Conservation (phyloP, 2,888 invertebrate genomes). For the Rhodophaea formosa region DNA sequence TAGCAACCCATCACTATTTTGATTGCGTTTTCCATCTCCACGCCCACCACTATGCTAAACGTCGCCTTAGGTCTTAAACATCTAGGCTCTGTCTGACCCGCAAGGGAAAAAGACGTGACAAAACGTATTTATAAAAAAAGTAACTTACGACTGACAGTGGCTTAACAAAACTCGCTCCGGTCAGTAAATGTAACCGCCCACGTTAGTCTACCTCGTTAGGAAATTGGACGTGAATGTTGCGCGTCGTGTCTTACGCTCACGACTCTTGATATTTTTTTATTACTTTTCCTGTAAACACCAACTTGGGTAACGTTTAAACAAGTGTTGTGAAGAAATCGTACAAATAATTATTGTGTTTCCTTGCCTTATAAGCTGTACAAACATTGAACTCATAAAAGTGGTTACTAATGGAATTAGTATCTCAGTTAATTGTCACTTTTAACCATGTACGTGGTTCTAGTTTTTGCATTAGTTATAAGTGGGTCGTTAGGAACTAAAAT, state of each 20-base stretch:
- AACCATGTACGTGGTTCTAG: neutral
- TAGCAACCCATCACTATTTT: too few species aligned
- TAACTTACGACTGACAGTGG: too few species aligned
- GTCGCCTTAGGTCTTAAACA: too few species aligned
- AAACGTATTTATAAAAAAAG: too few species aligned
- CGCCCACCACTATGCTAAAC: too few species aligned
- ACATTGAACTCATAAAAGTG: neutral
- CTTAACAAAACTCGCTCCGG: too few species aligned
- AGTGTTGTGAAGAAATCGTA: neutral
- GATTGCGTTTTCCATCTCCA: too few species aligned
- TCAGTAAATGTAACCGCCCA: too few species aligned
- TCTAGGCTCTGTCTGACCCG: too few species aligned
- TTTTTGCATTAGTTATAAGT: neutral
- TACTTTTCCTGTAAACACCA: neutral
- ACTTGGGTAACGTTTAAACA: neutral
- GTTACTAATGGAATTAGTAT: neutral
- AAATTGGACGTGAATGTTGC: neutral
- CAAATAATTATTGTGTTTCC: neutral
- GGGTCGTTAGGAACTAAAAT: neutral
- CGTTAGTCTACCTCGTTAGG: too few species aligned
- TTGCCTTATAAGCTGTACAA: neutral
- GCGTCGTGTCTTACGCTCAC: neutral
- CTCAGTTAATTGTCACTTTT: neutral
- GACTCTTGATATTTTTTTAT: neutral
- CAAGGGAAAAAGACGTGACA: too few species aligned